These are phyloP conservation scores for Noctua pronuba DNA, from an alignment of 2,888 invertebrate genomes.

Conservation along the genomic window DNA sequence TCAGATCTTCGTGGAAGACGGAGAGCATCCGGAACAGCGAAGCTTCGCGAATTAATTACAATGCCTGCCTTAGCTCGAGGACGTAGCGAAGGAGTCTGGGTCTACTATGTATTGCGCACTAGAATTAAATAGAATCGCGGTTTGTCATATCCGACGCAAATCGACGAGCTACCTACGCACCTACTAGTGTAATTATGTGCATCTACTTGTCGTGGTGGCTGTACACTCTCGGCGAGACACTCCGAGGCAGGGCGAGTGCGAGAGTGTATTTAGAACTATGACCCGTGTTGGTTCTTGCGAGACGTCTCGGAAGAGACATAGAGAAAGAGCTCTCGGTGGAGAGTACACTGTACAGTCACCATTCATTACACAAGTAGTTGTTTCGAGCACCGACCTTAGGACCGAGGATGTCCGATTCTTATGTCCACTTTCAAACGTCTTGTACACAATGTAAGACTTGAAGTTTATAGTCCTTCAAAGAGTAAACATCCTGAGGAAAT, in stretches of 20 bases:
- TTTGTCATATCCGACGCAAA: slow-evolving; percentile 36
- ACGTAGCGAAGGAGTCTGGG: slow-evolving; percentile 34
- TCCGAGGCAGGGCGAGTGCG: background rate
- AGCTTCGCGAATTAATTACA: slow-evolving; percentile 48
- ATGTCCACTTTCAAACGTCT: slow-evolving; percentile 25
- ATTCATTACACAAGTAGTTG: background rate
- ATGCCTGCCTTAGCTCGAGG: slow-evolving; percentile 26
- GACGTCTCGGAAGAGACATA: background rate
- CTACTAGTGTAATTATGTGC: slow-evolving; percentile 14
- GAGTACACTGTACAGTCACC: background rate
- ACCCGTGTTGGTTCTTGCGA: background rate
- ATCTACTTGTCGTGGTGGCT: slow-evolving; percentile 1
- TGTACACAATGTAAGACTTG: slow-evolving; percentile 3
- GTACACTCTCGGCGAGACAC: background rate
- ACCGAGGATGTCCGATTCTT: slow-evolving; percentile 13
- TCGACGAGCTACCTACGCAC: background rate
- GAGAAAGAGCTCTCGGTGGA: background rate
- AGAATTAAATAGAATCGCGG: slow-evolving; percentile 44
- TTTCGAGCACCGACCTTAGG: background rate
- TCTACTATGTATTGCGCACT: slow-evolving; percentile 35
- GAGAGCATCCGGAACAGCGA: slow-evolving; percentile 50
- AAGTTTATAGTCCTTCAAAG: background rate
- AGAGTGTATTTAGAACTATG: background rate
- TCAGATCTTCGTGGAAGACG: slow-evolving; percentile 49
- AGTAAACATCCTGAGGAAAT: background rate